These are phyloP conservation scores for Diacarnus erythraeanus DNA, from an alignment of 37 sponge, comb jelly and placozoan genomes.

Conservation along the genomic window DNA sequence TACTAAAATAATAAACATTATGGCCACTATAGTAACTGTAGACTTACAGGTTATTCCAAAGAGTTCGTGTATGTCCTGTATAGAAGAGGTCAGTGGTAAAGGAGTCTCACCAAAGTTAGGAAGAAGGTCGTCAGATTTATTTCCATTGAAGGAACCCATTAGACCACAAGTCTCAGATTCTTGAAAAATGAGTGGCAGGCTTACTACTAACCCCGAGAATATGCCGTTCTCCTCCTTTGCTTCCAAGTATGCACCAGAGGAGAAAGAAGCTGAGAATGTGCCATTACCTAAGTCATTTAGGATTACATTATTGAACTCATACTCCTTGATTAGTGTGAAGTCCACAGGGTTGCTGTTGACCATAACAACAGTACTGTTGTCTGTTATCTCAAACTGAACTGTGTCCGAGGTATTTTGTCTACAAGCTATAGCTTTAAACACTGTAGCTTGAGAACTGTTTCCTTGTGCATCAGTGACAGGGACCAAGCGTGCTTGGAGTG, in stretches of 20 bases:
- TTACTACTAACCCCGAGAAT: conserved; percentile 23
- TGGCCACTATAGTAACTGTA: neutral
- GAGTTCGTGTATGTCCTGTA: conserved; percentile 41
- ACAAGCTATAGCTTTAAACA: conserved; percentile 51
- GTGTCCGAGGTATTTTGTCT: conserved; percentile 43
- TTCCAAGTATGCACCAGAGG: conserved; percentile 22
- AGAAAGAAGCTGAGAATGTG: conserved; percentile 14
- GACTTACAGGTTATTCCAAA: conserved; percentile 71
- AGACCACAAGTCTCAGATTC: conserved; percentile 29
- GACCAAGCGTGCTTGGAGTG: conserved; percentile 55
- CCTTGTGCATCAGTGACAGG: too few relatives aligned
- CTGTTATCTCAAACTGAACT: conserved; percentile 49
- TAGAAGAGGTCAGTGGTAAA: conserved; percentile 22
- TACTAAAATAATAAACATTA: neutral
- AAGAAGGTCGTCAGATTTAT: conserved; percentile 44
- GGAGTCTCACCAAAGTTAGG: conserved; percentile 7
- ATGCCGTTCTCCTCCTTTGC: conserved; percentile 33
- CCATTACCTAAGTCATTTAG: conserved; percentile 19
- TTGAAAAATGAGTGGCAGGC: conserved; percentile 15
- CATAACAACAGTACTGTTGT: conserved; percentile 1
- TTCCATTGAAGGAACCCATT: conserved; percentile 56
- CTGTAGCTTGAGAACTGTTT: conserved; percentile 30
- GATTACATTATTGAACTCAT: conserved; percentile 31
- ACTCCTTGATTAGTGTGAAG: conserved; percentile 18
- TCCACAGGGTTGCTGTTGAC: conserved; percentile 27